Evolutionary conservation across 2,888 invertebrate genomes (phyloP), one percentile per base, ranked within the genome.

Genomic region (Pachydiplax longipennis): DNA sequence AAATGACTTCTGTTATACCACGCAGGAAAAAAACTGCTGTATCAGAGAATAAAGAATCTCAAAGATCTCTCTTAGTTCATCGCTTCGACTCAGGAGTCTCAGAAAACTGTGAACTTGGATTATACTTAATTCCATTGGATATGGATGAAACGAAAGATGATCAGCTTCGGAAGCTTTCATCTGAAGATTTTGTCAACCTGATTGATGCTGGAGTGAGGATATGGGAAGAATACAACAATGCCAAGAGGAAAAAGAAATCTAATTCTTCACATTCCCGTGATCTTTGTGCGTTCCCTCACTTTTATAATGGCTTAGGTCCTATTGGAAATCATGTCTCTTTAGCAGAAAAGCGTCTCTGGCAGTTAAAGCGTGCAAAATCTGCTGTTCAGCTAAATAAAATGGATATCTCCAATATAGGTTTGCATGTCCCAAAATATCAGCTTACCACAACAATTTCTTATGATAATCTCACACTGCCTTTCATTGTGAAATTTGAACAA

Each of bases 281-380:
- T 0, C 92, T 95, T 12, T 92, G 93, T 0, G 94, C 95, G 0
- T 94, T 94, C 44, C 94, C 95, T 0, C 94, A 95, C 92, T 95
- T 95, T 91, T 92, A 95, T 1, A 93, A 94, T 91, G 95, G 95
- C 0, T 93, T 95, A 40, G 95, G 95, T 0, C 95, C 95, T 0
- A 95, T 94, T 94, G 93, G 93, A 31, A 93, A 61, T n/a, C 15
- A 5, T 61, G 13, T 95, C 13, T 93, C 94, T 40, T 93, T 94
- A 6, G 95, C 95, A 0, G 94, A 94, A 91, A 93, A 93, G 91
- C 93, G 93, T 91, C 94, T 94, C 0, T 92, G 95, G 1, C 95
- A 95, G 92, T 93, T 94, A 91, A 92, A 92, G 25, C 44, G 15
- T n/a, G 22, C 48, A n/a, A 81, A 22, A 37, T 81, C 90, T 35